A percentile compares a stretch with the other conserved stretches of the same genome.
phyloP scores from a whole-genome alignment of 1,140 invertebrate species.

The Cecropterus lyciades region DNA sequence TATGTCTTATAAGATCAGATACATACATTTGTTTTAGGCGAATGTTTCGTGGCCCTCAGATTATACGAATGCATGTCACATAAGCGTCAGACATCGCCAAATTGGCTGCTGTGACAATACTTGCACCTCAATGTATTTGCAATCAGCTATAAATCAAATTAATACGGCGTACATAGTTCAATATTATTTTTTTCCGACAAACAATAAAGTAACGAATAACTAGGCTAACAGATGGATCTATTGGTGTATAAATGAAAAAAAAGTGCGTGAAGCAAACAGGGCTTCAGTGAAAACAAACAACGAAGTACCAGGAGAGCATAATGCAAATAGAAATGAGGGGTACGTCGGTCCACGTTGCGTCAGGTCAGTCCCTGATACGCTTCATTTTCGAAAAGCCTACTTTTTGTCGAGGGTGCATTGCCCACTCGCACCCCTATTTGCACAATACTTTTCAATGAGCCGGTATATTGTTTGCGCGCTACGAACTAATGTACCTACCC shows the following conservation, averaged over 20 bases:
- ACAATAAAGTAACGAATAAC: slow-evolving; percentile 1
- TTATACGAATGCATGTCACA: too few species aligned
- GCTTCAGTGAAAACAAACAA: slow-evolving; percentile 7
- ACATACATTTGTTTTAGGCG: too few species aligned
- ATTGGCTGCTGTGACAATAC: too few species aligned
- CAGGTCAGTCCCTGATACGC: slow-evolving; percentile 57
- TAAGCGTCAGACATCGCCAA: too few species aligned
- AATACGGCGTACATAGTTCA: too few species aligned
- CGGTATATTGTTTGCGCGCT: slow-evolving; percentile 36
- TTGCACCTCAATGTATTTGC: too few species aligned
- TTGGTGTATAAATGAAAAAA: background rate
- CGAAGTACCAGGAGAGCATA: slow-evolving; percentile 29
- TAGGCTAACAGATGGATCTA: background rate
- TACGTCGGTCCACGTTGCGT: slow-evolving; percentile 49
- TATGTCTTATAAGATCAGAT: too few species aligned
- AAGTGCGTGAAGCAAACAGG: background rate
- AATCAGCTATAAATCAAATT: background rate
- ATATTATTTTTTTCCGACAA: background rate
- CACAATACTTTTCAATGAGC: slow-evolving; percentile 73
- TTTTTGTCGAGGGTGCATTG: slow-evolving; percentile 60
- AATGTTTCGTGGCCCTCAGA: too few species aligned
- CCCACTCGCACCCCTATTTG: slow-evolving; percentile 60
- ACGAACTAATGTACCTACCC: slow-evolving; percentile 34
- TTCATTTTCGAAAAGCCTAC: slow-evolving; percentile 59
- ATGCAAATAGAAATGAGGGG: slow-evolving; percentile 28